Evolutionary conservation across 2,888 invertebrate genomes (phyloP), one percentile per base, ranked within the genome.

Genomic region (Cerastis rubricosa): DNA sequence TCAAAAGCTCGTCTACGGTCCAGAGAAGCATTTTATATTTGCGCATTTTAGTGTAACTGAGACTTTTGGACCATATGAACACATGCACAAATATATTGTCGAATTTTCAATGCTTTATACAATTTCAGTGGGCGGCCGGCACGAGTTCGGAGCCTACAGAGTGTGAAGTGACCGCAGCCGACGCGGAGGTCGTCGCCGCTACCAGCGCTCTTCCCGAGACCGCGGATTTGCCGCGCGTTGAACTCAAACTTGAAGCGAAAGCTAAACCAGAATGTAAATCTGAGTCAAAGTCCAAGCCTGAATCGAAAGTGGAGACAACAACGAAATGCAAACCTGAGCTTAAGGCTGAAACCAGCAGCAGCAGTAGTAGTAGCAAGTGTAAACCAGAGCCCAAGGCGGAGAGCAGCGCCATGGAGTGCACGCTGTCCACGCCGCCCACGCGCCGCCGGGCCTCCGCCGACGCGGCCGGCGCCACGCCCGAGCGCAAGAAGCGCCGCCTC

Each of bases 401-500:
- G 65, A 89, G 88, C 40, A 89, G 90, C 57, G 80, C 87, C 59
- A 75, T 86, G 57, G 89, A 91, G 72, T 83, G 89, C 43, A 73
- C 81, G 40, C 74, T 80, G 59, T 83, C 85, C 66, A 93, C 93
- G 29, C 94, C 96, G 82, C 93, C 94, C 25, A 83, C 93, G 45
- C 93, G 96, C 19, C 95, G 96, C 81, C 93, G 96, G 74, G 95
- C 95, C 67, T 94, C 96, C 11, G 93, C 94, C 69, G 94, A 94
- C 90, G 90, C 92, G 74, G 84, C 89, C 49, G 81, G 43, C 66
- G 59, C 86, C 84, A 95, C 96, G 51, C 96, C 96, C 65, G 96
- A 96, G 73, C 94, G 96, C 85, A 97, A 97, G 92, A 96, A 96
- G 89, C 94, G 97, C 40, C 95, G 97, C 75, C 94, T 96, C 86